Evolutionary conservation across 2,113 vertebrate genomes (phyloP), one percentile per base, ranked within the genome.

Genomic region (Xiphophorus couchianus): DNA sequence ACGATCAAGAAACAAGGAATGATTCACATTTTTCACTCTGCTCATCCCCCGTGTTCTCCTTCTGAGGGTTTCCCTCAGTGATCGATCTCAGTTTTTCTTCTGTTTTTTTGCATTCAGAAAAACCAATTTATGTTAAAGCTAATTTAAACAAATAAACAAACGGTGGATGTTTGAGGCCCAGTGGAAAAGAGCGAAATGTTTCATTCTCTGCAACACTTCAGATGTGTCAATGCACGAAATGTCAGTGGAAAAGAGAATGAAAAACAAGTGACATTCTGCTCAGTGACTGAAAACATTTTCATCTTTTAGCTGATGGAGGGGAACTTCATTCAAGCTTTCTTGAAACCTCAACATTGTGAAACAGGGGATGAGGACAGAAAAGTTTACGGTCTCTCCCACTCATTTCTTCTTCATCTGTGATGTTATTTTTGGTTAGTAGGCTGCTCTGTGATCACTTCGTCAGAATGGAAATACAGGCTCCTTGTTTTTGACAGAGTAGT

Each of bases 191-290:
- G 35, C n/a, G 17, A 28, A 69, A 33, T 22, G 39, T 62, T 39
- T 78, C 10, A 39, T 62, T 30, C 54, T 69, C 10, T 70, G 35
- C 27, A 33, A n/a, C 22, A n/a, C n/a, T 44, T 76, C 27, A 74
- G 54, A 35, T 72, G 48, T 74, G 80, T 86, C 48, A 77, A 28
- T 54, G 74, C 66, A 72, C 30, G 80, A 90, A 93, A 94, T 93
- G 90, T 93, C 93, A 94, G 82, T 82, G 92, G 91, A 92, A 94
- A 93, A 51, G 71, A 88, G 69, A 80, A 65, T 74, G 69, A 81
- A 69, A 89, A 42, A 84, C 65, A 69, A 76, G 80, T 92, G 90
- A 92, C 91, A 90, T 91, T 93, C 83, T 78, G 61, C 39, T 76
- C 39, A 73, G 37, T 66, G 80, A 64, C 76, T 82, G 80, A 81